phyloP scores from a whole-genome alignment of 1,140 invertebrate genomes.

The Pectinophora gossypiella region DNA sequence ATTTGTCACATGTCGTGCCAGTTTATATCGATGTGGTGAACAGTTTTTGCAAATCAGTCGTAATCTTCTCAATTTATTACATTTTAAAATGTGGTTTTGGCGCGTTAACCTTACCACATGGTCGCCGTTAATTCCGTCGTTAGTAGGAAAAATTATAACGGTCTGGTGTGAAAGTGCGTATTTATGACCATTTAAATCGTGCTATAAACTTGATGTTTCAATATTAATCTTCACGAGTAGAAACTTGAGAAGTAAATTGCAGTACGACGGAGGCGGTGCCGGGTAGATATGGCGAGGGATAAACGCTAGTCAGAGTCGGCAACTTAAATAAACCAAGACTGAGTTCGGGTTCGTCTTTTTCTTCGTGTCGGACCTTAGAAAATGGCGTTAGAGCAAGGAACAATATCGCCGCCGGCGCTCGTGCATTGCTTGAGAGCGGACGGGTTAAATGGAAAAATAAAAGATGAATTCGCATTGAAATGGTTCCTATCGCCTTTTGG shows the following conservation, averaged over 20 bases:
- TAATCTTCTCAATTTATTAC: slow-evolving; percentile 9
- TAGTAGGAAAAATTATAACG: slow-evolving; percentile 27
- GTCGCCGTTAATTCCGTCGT: slow-evolving; percentile 14
- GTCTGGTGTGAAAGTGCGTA: slow-evolving; percentile 15
- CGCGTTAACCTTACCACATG: slow-evolving; percentile 8
- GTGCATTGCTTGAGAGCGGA: slow-evolving; percentile 22
- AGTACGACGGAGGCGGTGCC: not conserved
- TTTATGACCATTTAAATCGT: not conserved
- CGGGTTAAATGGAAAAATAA: slow-evolving; percentile 47
- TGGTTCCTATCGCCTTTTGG: slow-evolving; percentile 54
- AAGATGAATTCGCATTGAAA: slow-evolving; percentile 55
- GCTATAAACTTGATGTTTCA: slow-evolving; percentile 1
- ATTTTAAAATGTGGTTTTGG: slow-evolving; percentile 17
- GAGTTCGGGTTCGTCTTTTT: slow-evolving; percentile 36
- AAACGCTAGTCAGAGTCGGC: slow-evolving; percentile 41
- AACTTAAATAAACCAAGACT: slow-evolving; percentile 53
- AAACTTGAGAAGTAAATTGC: slow-evolving; percentile 1
- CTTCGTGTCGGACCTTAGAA: slow-evolving; percentile 37
- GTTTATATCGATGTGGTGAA: not conserved
- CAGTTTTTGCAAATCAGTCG: not conserved
- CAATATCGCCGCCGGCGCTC: slow-evolving; percentile 49
- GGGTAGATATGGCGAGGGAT: slow-evolving; percentile 25
- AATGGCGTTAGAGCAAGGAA: slow-evolving; percentile 52
- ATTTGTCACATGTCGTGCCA: not conserved
- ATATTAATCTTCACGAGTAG: not conserved